Conservation (phyloP, 1,140 invertebrate species). For the Carposina sasakii region DNA sequence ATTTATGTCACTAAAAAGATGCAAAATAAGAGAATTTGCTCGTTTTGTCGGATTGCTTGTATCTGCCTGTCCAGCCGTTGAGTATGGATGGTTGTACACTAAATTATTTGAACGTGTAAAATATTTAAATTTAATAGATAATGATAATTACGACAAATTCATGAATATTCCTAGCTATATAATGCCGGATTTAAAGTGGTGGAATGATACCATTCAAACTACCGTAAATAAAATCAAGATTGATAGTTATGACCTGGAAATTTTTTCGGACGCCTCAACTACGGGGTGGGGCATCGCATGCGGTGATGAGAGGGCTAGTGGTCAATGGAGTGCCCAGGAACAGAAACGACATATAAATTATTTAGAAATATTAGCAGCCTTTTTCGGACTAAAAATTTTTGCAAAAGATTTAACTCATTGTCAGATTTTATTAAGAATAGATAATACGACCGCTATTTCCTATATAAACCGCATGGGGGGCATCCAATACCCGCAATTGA, state of each 20-base stretch:
- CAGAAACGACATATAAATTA: slow-evolving; percentile 11
- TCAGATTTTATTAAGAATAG: slow-evolving; percentile 21
- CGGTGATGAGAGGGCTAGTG: slow-evolving; percentile 1
- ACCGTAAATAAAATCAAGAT: background rate
- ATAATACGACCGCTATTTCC: slow-evolving; percentile 9
- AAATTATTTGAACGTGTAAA: slow-evolving; percentile 4
- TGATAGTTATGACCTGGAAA: slow-evolving; percentile 4
- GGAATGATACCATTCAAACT: background rate
- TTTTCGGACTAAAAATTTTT: slow-evolving; percentile 10
- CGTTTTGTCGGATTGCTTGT: slow-evolving; percentile 1
- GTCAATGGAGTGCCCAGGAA: slow-evolving; percentile 2
- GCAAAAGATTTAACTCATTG: slow-evolving; percentile 7
- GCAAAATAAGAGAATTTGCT: slow-evolving; percentile 8
- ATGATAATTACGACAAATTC: slow-evolving; percentile 5
- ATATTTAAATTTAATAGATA: slow-evolving; percentile 7
- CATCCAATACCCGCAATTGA: slow-evolving; percentile 10
- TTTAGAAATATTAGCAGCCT: slow-evolving; percentile 7
- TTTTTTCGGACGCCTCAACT: slow-evolving; percentile 12
- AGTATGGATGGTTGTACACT: slow-evolving; percentile 8
- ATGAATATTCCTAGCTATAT: slow-evolving; percentile 2
- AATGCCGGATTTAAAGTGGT: slow-evolving; percentile 1
- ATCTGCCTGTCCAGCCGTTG: slow-evolving; percentile 9
- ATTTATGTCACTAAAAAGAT: background rate
- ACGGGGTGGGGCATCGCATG: slow-evolving; percentile 11
- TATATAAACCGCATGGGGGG: slow-evolving; percentile 12